Evolutionary conservation across 2,888 invertebrate species (phyloP).

Genomic region (Agrotis clavis): DNA sequence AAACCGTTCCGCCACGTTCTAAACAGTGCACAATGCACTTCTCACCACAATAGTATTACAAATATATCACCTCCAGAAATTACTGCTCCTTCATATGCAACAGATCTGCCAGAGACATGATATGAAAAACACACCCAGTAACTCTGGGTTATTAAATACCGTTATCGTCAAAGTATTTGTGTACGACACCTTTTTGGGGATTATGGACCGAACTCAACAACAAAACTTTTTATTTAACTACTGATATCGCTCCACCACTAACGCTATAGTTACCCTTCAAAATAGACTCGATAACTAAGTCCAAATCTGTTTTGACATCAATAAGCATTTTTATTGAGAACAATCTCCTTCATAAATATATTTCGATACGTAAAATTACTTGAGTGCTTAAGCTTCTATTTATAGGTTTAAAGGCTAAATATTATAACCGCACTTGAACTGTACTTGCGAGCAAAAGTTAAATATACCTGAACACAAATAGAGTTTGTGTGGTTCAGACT

Average conservation of each 20-base stretch:
- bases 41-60: conserved; percentile 27
- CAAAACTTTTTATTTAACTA: conserved; percentile 7
- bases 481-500: conserved; percentile 21
- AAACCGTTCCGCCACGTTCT: conserved; percentile 56
- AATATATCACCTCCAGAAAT: conserved; percentile 25
- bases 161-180: conserved; percentile 11
- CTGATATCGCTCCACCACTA: not conserved
- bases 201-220: not conserved
- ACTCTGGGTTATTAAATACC: conserved; percentile 4
- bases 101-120: not conserved
- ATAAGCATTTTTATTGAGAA: conserved; percentile 9
- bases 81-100: not conserved
- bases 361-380: conserved; percentile 18
- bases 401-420: conserved; percentile 55
- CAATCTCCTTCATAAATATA: conserved; percentile 6
- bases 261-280: not conserved
- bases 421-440: conserved; percentile 61
- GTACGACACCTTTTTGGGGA: conserved; percentile 26
- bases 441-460: conserved; percentile 32
- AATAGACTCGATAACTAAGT: conserved; percentile 22
- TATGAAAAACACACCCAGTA: not conserved
- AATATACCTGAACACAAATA: conserved; percentile 36
- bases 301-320: conserved; percentile 2
- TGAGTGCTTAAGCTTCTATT: conserved; percentile 33
- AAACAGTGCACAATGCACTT: conserved; percentile 38